Evolutionary conservation across 2,797 vertebrate species (phyloP), one percentile per base, ranked within the genome.

Genomic region (Spea hammondii): DNA sequence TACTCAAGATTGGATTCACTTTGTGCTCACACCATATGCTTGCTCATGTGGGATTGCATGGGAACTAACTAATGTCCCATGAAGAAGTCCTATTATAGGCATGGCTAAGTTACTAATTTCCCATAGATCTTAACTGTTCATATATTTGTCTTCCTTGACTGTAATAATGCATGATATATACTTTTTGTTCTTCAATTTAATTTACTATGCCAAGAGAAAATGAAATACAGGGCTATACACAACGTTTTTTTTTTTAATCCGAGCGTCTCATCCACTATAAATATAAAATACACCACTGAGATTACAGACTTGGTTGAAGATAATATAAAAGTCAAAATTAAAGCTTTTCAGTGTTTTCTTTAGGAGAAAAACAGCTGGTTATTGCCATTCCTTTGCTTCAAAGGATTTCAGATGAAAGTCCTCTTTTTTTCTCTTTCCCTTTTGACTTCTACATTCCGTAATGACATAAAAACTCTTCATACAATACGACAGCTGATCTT

Each of bases 401-500:
- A 85, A 87, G 81, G 71, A 85, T 80, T 77, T 79, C 12, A 87
- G 78, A 86, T 55, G 85, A 85, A 88, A 72, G 76, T 57, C 77
- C 66, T 85, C 86, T 87, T 79, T 70, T 86, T 62, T 62, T 17
- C 12, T 12, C 12, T 57, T 57, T 57, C n/a, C 72, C 71, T 83
- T 83, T 85, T 72, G 77, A 55, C 82, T 83, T 83, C 76, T 78
- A 71, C 76, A 84, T 84, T 86, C 84, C 78, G 81, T 70, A 8
- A 64, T 70, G 83, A 78, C 67, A 85, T 65, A 82, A 81, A 32
- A 45, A 84, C 66, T 8, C 67, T 74, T 83, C 64, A 65, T 70
- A 86, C 82, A 70, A 85, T 79, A 82, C 76, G 83, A 45, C 65
- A 87, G 80, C 80, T 85, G 83, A 81, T 79, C 83, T 82, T 82